Evolutionary conservation across 1,140 invertebrate species (phyloP), one percentile per base, ranked within the genome.

Genomic region (Drosophila ironensis): DNA sequence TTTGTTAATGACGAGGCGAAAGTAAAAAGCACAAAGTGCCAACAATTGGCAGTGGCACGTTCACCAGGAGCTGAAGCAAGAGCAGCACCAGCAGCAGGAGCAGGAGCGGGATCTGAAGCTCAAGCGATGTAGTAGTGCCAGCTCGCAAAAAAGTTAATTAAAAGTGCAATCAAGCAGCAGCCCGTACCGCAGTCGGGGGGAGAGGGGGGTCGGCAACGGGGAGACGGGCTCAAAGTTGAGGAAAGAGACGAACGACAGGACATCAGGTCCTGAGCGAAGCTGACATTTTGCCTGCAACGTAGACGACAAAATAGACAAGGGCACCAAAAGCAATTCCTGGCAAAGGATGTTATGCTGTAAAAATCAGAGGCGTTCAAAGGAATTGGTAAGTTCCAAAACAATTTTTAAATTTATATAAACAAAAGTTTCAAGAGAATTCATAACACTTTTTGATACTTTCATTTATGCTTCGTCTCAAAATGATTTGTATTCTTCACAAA

Each of bases 91-190:
- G 72, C 56, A 57, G 33, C 50, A 24, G 48, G 30, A 63, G 33
- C 66, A 11, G 40, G 30, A 46, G 52, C 70, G 30, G 44, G 45
- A 48, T 35, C 24, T 48, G 16, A 17, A 42, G 28, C 44, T 56
- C 40, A 24, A 35, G 51, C 40, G 30, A 33, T 12, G 14, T 14
- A 33, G 30, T 12, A 33, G 14, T n/a, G 14, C 30, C 30, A 33
- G 47, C 53, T 59, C 24, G 57, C 73, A 86, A 84, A 76, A 84
- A 84, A 86, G 80, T 86, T 86, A 86, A 86, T 86, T 86, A 86
- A 86, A 86, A 86, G 80, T 75, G 80, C 81, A 86, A 86, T 87
- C 75, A 86, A 75, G 80, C 81, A 71, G 52, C 52, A 63, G 59
- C 54, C 42, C 41, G 60, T 52, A 66, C 37, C 66, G 33, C 72